Evolutionary conservation across 2,888 invertebrate genomes (phyloP), one percentile per base, ranked within the genome.

Genomic region (Leptinotarsa haldemani): DNA sequence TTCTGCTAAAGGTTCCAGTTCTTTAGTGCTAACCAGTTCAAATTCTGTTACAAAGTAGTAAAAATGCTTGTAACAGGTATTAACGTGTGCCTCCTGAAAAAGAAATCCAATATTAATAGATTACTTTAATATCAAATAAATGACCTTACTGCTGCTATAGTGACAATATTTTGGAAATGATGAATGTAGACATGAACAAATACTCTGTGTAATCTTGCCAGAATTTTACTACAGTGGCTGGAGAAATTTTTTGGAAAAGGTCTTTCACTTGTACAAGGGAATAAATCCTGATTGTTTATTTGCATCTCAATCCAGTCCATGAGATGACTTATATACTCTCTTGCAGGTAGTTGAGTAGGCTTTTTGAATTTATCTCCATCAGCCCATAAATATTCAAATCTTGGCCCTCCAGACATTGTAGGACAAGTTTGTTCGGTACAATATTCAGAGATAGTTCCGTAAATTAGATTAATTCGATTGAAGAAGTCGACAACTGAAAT

Each of bases 121-220:
- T 63, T 50, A 20, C 63, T 18, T 25, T 3, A 52, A 30, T 13
- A 20, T n/a, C 5, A 25, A 66, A 18, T 50, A 0, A 50, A 30
- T 61, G 16, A 63, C 90, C 93, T 92, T 89, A 96, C 95, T 50
- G 96, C 96, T 80, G 95, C 94, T 82, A 97, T 94, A 63, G 93
- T 92, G 30, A 95, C 93, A 76, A 97, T 91, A 82, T 95, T 91
- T 85, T 97, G 96, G 87, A 97, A 97, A 87, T 97, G 97, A 88
- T 97, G 97, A 78, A 97, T 97, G 85, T 97, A 97, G 61, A 97
- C 96, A 87, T 97, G 97, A 1, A 97, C 97, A 87, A 97, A 97
- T 4, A 97, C 96, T 80, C 97, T 90, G 87, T 96, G 97, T 61
- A 97, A 88, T 67, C 97, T 90, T 0, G 96, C 96, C 80, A 97